Base-by-base conservation (phyloP, 2,888 invertebrate genomes). In the Thysanoteuthis rhombus region DNA sequence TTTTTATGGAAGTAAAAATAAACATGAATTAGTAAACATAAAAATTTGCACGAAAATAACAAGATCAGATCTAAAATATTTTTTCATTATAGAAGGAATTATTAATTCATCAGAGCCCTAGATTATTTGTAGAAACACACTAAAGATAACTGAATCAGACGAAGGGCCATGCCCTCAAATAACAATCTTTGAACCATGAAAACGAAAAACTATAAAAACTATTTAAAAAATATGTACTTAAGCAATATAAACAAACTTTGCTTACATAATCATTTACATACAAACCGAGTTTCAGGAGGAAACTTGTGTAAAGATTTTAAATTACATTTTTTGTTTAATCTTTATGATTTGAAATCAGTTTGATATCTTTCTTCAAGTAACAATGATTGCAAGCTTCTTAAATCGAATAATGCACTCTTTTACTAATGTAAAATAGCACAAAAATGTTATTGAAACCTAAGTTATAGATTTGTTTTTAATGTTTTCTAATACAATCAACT, bases 1-100 rank as follows among this genome's bases (percentile, higher is more conserved):
- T n/a, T 45, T 92, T 45, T 45, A 42, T 45, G 92, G 42, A 92
- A 45, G 47, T 52, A 93, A 39, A 93, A 42, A 93, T 52, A 92
- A 42, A 40, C 92, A 92, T 92, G 92, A 45, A 75, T 75, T 75
- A 75, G 75, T 75, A 75, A 75, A 75, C 75, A 75, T 75, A 75
- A 75, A 75, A 75, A 52, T 22, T 4, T 5, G 52, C 25, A 52
- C 25, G 22, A 52, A 52, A 52, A 75, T 75, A 75, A 75, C 75
- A 75, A 12, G 75, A 75, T 75, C 4, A 75, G n/a, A 75, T 32
- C 75, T 75, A n/a, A n/a, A 75, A 75, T n/a, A 75, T 75, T 5
- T 19, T 58, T 58, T 58, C 6, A n/a, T 75, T 75, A 75, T 3
- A 47, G n/a, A n/a, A 75, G n/a, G 16, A 16, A 16, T 75, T 36